Conservation (phyloP, 1,140 invertebrate species). For the Drosophila leontia region DNA sequence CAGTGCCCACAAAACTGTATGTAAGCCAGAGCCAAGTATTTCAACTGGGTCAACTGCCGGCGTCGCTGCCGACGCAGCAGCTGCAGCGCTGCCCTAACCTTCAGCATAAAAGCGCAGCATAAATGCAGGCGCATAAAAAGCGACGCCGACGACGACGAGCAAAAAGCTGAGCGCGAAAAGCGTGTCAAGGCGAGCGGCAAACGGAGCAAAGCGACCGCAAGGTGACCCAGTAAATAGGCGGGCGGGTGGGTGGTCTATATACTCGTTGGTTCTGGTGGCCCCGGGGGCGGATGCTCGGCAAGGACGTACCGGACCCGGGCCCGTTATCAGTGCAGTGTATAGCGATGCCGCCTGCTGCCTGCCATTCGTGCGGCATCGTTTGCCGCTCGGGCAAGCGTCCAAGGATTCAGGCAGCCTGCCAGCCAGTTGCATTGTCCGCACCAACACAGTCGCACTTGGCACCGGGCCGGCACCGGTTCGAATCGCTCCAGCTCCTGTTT, state of each 20-base stretch:
- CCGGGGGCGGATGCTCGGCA: conserved; percentile 31
- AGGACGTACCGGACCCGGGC: conserved; percentile 42
- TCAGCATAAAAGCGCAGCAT: conserved; percentile 78
- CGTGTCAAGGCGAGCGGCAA: conserved; percentile 69
- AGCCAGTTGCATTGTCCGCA: conserved; percentile 81
- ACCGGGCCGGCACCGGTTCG: conserved; percentile 83
- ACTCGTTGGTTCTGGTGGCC: conserved; percentile 1
- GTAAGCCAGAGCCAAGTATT: conserved; percentile 1
- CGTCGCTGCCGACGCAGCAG: conserved; percentile 18
- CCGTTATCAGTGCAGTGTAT: conserved; percentile 67
- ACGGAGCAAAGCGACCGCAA: conserved; percentile 45
- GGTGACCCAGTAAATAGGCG: conserved; percentile 77
- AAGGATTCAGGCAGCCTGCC: conserved; percentile 38
- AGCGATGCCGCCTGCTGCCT: conserved; percentile 13
- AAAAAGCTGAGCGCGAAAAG: conserved; percentile 44
- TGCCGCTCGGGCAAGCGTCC: conserved; percentile 47
- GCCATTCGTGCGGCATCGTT: conserved; percentile 53
- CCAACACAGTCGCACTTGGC: conserved; percentile 81
- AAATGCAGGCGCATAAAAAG: conserved; percentile 71
- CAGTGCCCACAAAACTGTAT: conserved; percentile 35
- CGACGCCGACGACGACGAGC: conserved; percentile 12
- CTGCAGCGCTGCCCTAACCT: conserved; percentile 62
- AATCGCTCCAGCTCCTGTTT: conserved; percentile 42
- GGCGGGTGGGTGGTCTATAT: conserved; percentile 13
- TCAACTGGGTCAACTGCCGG: conserved; percentile 66